Percentiles rank a stretch among this genome's conserved stretches.
These are phyloP conservation scores for Nycticorax nycticorax DNA, from an alignment of 2,113 vertebrate genomes.

Conservation along the genomic window DNA sequence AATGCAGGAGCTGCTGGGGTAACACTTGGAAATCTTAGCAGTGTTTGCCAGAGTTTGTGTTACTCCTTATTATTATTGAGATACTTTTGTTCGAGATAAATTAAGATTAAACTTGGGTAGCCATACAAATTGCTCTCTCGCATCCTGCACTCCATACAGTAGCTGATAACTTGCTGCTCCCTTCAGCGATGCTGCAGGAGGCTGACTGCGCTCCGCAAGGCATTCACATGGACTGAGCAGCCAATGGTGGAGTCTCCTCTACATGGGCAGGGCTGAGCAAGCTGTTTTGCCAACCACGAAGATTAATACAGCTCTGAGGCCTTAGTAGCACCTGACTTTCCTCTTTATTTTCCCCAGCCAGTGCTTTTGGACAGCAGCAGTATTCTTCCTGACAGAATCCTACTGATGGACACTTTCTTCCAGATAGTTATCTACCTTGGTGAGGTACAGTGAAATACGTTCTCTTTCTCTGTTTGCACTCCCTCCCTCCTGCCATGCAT, in stretches of 20 bases:
- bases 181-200: background rate
- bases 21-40: background rate
- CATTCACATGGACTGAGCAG: background rate
- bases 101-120: background rate
- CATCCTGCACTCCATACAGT: background rate
- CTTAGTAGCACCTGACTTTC: background rate
- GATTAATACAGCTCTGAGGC: background rate
- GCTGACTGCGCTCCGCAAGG: fast-evolving
- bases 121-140: background rate
- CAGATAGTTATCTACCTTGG: slow-evolving; percentile 97
- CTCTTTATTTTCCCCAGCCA: slow-evolving; percentile 75
- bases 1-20: background rate
- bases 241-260: fast-evolving
- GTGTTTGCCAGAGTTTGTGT: background rate
- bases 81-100: background rate
- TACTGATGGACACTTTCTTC: slow-evolving; percentile 98
- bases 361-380: slow-evolving; percentile 98
- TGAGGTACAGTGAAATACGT: slow-evolving; percentile 76
- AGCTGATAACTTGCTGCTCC: background rate
- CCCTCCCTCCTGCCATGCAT: background rate
- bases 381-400: slow-evolving; percentile 92
- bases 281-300: background rate
- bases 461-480: background rate
- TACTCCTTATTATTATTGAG: background rate
- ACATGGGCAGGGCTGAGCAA: fast-evolving